Evolutionary conservation across 1,140 invertebrate species (phyloP), one percentile per base, ranked within the genome.

Genomic region (Lycorma delicatula): DNA sequence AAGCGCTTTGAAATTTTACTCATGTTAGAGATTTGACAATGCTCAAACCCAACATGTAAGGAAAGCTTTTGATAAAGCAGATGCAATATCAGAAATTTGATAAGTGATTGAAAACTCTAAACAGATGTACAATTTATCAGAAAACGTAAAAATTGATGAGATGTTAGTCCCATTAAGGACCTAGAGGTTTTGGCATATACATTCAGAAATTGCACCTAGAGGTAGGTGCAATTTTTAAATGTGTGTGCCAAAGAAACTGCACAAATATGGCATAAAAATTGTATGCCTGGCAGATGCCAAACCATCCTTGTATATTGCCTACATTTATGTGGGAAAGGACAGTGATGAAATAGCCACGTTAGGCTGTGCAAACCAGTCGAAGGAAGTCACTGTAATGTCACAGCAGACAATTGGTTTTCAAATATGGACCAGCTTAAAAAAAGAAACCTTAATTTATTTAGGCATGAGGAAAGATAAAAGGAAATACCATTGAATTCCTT

Each of bases 231-330:
- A 18, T 20, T 77, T 76, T 58, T 62, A 67, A 44, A 65, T 71
- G 51, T 75, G 74, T 61, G 73, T 77, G 25, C 70, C 71, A 4
- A 67, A 66, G 36, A 77, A 78, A 67, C 74, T 75, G 1, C 66
- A 63, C 44, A 75, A 74, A 57, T 74, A 71, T 60, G 72, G 67
- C 6, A 60, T 62, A n/a, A 60, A 63, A 60, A 34, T 63, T 13
- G n/a, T 51, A 6, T 58, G 29, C 23, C 22, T 58, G 29, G 64
- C 60, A 18, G 68, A 73, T 63, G 62, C 68, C 11, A 50, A 54
- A 54, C 67, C 60, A 7, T 29, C 6, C 36, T 22, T 59, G 12
- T 36, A n/a, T 26, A 61, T 55, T 51, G 60, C 31, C 16, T 48
- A 38, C 22, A 22, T 55, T 13, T 61, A 61, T 27, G 25, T 16